A percentile compares a stretch with the other conserved stretches of the same genome.
Conservation (phyloP, 2,797 vertebrate species). For the Helicolenus hilgendorfi region DNA sequence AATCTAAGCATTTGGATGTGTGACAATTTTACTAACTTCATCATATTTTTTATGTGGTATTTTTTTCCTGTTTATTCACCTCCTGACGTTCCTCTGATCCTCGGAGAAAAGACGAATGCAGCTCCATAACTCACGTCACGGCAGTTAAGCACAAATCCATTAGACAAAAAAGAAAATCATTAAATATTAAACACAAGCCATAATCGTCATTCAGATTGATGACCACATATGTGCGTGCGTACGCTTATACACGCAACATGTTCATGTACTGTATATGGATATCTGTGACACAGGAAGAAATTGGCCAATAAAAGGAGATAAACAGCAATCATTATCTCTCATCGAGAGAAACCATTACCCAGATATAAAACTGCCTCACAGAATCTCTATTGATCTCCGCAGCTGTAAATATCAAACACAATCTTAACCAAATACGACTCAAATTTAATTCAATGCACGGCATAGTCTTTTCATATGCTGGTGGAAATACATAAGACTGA, state of each 20-base stretch:
- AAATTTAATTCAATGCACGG: background rate
- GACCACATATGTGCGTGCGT: background rate
- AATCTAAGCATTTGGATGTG: background rate
- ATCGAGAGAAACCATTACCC: slow-evolving; percentile 42
- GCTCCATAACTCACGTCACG: slow-evolving; percentile 22
- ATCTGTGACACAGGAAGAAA: slow-evolving; percentile 23
- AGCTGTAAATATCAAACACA: slow-evolving; percentile 38
- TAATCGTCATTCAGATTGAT: slow-evolving; percentile 9
- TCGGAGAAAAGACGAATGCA: slow-evolving; percentile 3
- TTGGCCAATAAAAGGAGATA: slow-evolving; percentile 55
- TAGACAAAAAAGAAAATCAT: slow-evolving; percentile 37
- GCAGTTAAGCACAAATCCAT: slow-evolving; percentile 52
- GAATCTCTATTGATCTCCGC: slow-evolving; percentile 41
- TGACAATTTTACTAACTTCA: background rate
- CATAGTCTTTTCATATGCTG: background rate
- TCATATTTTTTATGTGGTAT: background rate
- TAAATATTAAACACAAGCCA: slow-evolving; percentile 59
- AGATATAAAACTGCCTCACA: slow-evolving; percentile 19
- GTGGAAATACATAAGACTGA: background rate
- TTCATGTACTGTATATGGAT: background rate
- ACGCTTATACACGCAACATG: too few species aligned
- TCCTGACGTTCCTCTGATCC: background rate
- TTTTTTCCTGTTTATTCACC: background rate
- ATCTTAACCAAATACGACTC: slow-evolving; percentile 31
- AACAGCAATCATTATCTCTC: slow-evolving; percentile 41